phyloP scores from a whole-genome alignment of 2,113 vertebrate species.

The Colius striatus region DNA sequence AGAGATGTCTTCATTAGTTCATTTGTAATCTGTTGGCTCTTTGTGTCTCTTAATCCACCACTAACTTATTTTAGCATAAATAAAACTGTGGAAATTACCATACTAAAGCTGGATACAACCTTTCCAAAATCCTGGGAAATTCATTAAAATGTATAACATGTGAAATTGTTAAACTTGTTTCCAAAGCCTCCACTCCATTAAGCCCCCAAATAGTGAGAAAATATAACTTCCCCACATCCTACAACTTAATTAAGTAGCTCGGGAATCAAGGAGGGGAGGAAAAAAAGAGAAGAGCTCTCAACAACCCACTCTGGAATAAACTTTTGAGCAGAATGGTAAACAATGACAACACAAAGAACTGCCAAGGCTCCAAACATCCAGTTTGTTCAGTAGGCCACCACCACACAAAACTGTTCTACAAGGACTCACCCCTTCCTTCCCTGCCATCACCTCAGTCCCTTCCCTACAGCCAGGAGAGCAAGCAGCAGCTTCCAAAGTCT shows the following conservation, averaged over 20 bases:
- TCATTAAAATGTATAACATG: constrained; percentile 62
- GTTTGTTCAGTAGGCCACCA: neutral
- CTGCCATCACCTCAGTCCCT: constrained; percentile 65
- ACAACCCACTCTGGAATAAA: neutral
- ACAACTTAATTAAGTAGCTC: constrained; percentile 18
- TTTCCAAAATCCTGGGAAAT: constrained; percentile 63
- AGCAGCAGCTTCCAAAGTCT: constrained; percentile 55
- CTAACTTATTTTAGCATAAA: constrained; percentile 52
- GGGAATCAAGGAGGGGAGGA: neutral
- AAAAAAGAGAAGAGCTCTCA: neutral
- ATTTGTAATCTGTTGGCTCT: constrained; percentile 37
- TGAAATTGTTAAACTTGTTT: constrained; percentile 27
- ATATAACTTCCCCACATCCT: constrained; percentile 17
- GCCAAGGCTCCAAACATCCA: neutral
- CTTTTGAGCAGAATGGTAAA: neutral
- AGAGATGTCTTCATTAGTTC: constrained; percentile 21
- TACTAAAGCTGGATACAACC: constrained; percentile 8
- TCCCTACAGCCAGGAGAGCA: constrained; percentile 53
- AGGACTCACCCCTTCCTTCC: constrained; percentile 51
- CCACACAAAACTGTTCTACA: neutral
- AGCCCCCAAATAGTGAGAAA: constrained; percentile 51
- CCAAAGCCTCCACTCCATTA: constrained; percentile 58
- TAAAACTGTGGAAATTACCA: constrained; percentile 48
- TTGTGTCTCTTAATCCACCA: constrained; percentile 6
- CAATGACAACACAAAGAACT: neutral